Base-by-base conservation (phyloP, 2,113 vertebrate genomes). In the Ondatra zibethicus region DNA sequence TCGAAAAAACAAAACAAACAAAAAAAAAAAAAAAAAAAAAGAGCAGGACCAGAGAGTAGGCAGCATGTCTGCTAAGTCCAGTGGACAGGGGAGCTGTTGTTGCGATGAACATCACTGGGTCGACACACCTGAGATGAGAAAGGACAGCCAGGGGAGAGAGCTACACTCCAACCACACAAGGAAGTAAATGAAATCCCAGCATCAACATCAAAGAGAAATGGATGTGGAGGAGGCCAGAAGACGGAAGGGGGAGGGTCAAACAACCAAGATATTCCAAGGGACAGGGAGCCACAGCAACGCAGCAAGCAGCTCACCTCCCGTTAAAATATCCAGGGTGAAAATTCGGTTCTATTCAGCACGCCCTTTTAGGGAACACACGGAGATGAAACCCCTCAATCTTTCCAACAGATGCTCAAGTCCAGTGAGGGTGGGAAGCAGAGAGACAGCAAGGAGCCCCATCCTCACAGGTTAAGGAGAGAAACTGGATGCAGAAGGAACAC, bases 181-280 rank as follows among this genome's bases (percentile, higher is more conserved):
- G 39, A n/a, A 19, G 33, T 8, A 33, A 78, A 31, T 19, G 58
- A 78, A 52, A 73, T 36, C 23, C 63, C 68, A 72, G 39, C 29
- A 73, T 25, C 31, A 76, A 9, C 66, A 27, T 61, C 73, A 66
- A 45, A 89, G 47, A 76, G 14, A 47, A 91, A 33, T 0, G 10
- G 27, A 7, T 33, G 31, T 61, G 75, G 2, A 42, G 50, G 52
- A 4, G 70, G 47, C 36, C 21, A 0, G 25, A 23, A 7, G 61
- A 39, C 31, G 10, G 16, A 27, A 36, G 33, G 0, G 10, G 3
- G 0, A 5, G 1, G 29, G 5, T 3, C 1, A 0, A n/a, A 78
- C 27, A 16, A 42, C 4, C 52, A 52, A 52, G n/a, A 13, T 25
- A 45, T 31, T 85, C 88, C 52, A 63, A 16, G 29, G n/a, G 39